Base-by-base conservation (phyloP, 2,888 invertebrate genomes). In the Drosophila borborema region DNA sequence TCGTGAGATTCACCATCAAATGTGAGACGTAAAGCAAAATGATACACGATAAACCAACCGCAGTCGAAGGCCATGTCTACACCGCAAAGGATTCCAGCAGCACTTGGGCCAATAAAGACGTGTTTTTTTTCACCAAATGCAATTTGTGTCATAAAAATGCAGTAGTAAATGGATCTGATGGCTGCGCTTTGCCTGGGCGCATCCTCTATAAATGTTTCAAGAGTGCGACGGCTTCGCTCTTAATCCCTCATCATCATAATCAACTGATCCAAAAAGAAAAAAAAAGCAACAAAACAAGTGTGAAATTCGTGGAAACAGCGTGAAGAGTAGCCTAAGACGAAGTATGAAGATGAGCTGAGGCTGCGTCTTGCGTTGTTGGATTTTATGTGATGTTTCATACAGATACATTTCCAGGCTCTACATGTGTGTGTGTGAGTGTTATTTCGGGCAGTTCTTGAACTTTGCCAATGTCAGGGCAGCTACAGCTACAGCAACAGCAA, bases 181-280 rank as follows among this genome's bases (percentile, higher is more conserved):
- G 66, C 62, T 77, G 77, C 77, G 64, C 58, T 77, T 40, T 54
- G 41, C 43, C 48, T 53, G 62, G 43, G 49, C 48, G 36, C 54
- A 72, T 63, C 63, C 67, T 67, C 45, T 51, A 64, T 74, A 65
- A 72, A 68, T 77, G 62, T 67, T 77, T 77, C 58, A 70, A 77
- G 65, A 77, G 64, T 70, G 51, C 62, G 64, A 45, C 56, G 72
- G 56, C 74, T 43, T 63, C 56, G 79, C 79, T 74, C 82, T 86
- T 82, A 84, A 86, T 86, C 86, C 86, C 86, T 86, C 82, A 84
- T 79, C 86, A 77, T 87, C 79, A 82, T 82, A 84, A 77, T 79
- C 79, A 77, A 82, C 67, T 64, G 48, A 74, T 69, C 65, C 79
- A 74, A 86, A 81, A 38, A 12, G 55, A 36, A 9, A 28, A 2